Conservation (phyloP, 2,888 invertebrate genomes). For the Apotomis turbidana region DNA sequence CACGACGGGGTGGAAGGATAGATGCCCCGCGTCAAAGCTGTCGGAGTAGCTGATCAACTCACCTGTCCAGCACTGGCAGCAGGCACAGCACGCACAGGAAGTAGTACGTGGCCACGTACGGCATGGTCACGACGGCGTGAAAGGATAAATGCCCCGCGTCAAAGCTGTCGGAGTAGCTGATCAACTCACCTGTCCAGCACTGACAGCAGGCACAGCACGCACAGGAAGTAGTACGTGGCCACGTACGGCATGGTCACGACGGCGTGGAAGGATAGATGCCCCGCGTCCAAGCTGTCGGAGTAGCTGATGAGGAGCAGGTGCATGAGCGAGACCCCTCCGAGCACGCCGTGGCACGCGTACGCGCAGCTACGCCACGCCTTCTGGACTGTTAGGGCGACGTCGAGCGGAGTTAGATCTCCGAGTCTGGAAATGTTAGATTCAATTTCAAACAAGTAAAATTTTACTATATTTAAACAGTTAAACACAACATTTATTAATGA, state of each 20-base stretch:
- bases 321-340: conserved; percentile 84
- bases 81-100: conserved; percentile 84
- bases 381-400: conserved; percentile 81
- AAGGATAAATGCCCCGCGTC: conserved; percentile 77
- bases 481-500: too few species aligned
- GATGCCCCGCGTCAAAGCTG: conserved; percentile 72
- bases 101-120: conserved; percentile 82
- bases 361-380: conserved; percentile 78
- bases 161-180: conserved; percentile 79
- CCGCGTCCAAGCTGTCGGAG: conserved; percentile 76
- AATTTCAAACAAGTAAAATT: too few species aligned
- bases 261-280: conserved; percentile 76
- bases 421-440: conserved; percentile 15
- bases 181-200: conserved; percentile 83
- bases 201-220: conserved; percentile 83
- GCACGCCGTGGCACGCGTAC: conserved; percentile 83
- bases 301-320: conserved; percentile 84
- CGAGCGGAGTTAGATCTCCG: conserved; percentile 78
- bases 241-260: conserved; percentile 80
- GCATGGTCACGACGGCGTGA: conserved; percentile 78
- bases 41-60: conserved; percentile 79
- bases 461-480: too few species aligned
- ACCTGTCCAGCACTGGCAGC: conserved; percentile 85
- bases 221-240: conserved; percentile 83
- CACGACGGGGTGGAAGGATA: conserved; percentile 77